Evolutionary conservation across 2,113 vertebrate species (phyloP), one percentile per base, ranked within the genome.

Genomic region (Numida meleagris): DNA sequence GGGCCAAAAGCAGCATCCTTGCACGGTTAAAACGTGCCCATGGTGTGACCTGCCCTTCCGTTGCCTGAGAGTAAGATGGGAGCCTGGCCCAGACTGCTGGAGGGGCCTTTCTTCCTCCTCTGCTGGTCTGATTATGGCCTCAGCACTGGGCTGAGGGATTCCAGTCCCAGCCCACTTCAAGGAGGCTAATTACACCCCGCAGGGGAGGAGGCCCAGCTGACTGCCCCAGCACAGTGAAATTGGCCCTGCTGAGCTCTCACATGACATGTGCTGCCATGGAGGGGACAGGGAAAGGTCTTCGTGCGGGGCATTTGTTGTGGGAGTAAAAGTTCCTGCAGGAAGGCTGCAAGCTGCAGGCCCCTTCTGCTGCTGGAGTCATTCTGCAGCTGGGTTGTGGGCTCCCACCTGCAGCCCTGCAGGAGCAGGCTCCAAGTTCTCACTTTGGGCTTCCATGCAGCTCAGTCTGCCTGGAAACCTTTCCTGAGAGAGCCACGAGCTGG

Each of bases 41-140:
- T 88, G 92, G 90, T 3, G 0, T 83, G 90, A 95, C 96, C 94
- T 96, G 93, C 96, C 96, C 93, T 96, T 95, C 92, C 70, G 51
- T 82, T 95, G 95, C 93, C 79, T 90, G 92, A 70, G 14, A 48
- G 85, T 83, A 46, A 0, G 48, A 51, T 12, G 27, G 91, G 89
- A 95, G 89, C 85, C 72, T 36, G 93, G 94, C 91, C 94, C 95
- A 88, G 43, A 51, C 55, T 86, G 91, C 95, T 89, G 89, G 68
- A 89, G 91, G 96, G 89, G 79, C 89, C 93, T 94, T 92, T 91
- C 85, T 94, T 91, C 84, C 79, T 88, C 85, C 70, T 92, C 45
- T 88, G 85, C 76, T 1, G 19, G 38, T 77, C 71, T 59, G 96
- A 91, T 89, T 72, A 86, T 90, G 87, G 95, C 95, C 94, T 91